Percentiles rank a stretch among this genome's conserved stretches.
Evolutionary conservation across 2,888 invertebrate species (phyloP).

Genomic region (Mimachlamys varia): DNA sequence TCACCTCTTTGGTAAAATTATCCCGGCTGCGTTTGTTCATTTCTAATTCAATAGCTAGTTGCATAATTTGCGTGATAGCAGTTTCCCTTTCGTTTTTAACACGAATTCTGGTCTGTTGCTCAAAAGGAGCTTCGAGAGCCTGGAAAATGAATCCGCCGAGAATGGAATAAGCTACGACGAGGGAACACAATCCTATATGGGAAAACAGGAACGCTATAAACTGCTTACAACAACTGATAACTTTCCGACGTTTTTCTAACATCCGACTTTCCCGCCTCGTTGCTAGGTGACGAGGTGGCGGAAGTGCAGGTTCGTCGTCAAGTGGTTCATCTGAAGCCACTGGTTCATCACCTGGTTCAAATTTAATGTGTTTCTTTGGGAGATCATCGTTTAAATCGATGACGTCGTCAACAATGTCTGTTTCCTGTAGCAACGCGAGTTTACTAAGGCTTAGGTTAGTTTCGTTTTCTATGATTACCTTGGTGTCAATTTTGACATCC

Average conservation of each 20-base stretch:
- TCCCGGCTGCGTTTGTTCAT: slow-evolving; percentile 59
- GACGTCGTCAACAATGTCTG: slow-evolving; percentile 68
- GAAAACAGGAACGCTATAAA: slow-evolving; percentile 97
- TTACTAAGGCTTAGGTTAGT: slow-evolving; percentile 68
- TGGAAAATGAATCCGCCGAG: slow-evolving; percentile 96
- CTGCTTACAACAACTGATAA: slow-evolving; percentile 81
- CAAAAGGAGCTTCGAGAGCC: slow-evolving; percentile 84
- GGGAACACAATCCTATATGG: slow-evolving; percentile 96
- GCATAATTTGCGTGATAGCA: slow-evolving; percentile 60
- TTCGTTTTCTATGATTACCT: slow-evolving; percentile 71
- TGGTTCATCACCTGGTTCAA: slow-evolving; percentile 65
- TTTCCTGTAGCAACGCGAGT: slow-evolving; percentile 64
- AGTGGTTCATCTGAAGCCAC: slow-evolving; percentile 69
- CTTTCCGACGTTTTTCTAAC: slow-evolving; percentile 70
- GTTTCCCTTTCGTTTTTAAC: slow-evolving; percentile 59
- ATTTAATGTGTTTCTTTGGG: slow-evolving; percentile 64
- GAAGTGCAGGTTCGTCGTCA: slow-evolving; percentile 52
- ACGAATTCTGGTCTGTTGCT: slow-evolving; percentile 59
- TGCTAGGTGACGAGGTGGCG: slow-evolving; percentile 61
- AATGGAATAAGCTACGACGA: slow-evolving; percentile 95
- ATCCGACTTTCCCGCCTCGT: slow-evolving; percentile 73
- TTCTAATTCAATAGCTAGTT: slow-evolving; percentile 63
- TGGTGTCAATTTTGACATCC: slow-evolving; percentile 49
- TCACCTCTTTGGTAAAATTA: slow-evolving; percentile 56
- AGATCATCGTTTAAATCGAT: slow-evolving; percentile 62